phyloP scores from a whole-genome alignment of 2,113 vertebrate genomes.

The Oncorhynchus kisutch region DNA sequence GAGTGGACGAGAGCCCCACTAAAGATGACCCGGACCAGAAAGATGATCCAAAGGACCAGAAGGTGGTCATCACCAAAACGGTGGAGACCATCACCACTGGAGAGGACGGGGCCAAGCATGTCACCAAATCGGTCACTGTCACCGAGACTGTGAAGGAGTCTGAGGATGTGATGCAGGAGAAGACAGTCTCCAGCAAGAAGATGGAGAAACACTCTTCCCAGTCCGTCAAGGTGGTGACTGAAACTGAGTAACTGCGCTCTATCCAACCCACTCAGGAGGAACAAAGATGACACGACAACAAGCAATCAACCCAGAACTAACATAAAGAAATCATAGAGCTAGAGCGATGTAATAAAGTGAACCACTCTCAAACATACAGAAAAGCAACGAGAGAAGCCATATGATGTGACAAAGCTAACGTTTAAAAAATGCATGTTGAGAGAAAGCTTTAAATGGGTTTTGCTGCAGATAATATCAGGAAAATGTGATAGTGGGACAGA shows the following conservation, averaged over 20 bases:
- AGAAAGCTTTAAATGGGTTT: constrained; percentile 86
- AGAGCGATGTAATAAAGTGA: constrained; percentile 73
- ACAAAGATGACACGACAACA: constrained; percentile 40
- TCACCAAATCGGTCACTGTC: constrained; percentile 93
- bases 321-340: constrained; percentile 73
- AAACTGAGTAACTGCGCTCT: constrained; percentile 75
- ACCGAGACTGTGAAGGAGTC: constrained; percentile 92
- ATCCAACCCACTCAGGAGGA: constrained; percentile 2
- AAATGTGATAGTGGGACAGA: constrained; percentile 61
- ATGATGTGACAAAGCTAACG: constrained; percentile 77
- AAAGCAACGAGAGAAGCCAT: constrained; percentile 86
- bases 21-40: constrained; percentile 81
- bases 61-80: constrained; percentile 90
- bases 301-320: constrained; percentile 68
- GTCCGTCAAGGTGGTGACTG: constrained; percentile 83
- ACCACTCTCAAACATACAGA: constrained; percentile 61
- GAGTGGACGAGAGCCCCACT: constrained; percentile 84
- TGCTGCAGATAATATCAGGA: constrained; percentile 75
- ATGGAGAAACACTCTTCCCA: constrained; percentile 82
- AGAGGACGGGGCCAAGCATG: constrained; percentile 85
- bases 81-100: constrained; percentile 88
- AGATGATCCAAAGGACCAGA: constrained; percentile 80
- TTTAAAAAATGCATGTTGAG: constrained; percentile 93
- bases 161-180: constrained; percentile 85
- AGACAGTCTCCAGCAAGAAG: constrained; percentile 87